These are phyloP conservation scores for Zaprionus obscuricornis DNA, from an alignment of 2,888 invertebrate genomes.

Conservation along the genomic window DNA sequence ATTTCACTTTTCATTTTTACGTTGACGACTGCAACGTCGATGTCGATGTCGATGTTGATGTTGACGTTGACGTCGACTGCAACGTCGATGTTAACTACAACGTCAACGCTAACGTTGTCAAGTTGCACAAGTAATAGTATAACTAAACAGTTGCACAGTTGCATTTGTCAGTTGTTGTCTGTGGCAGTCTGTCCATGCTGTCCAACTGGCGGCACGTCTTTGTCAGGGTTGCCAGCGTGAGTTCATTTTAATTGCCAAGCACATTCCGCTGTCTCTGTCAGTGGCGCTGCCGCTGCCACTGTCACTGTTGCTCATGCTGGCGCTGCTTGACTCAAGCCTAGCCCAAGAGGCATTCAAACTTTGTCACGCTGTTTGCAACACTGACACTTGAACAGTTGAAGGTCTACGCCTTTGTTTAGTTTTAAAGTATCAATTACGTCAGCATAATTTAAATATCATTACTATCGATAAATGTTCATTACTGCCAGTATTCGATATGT, in stretches of 20 bases:
- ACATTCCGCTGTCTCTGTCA: constrained; percentile 64
- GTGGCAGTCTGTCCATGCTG: constrained; percentile 27
- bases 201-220: constrained; percentile 57
- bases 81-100: constrained; percentile 5
- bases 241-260: constrained; percentile 73
- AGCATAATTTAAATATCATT: no score
- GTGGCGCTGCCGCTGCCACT: no score
- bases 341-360: constrained; percentile 45
- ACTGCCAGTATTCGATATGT: no score
- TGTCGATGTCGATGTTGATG: constrained; percentile 3
- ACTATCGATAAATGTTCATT: constrained; percentile 15
- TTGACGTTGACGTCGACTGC: constrained; percentile 1
- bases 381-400: constrained; percentile 17
- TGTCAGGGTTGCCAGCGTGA: constrained; percentile 74
- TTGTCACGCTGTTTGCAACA: constrained; percentile 29
- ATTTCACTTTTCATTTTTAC: constrained; percentile 46
- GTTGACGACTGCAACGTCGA: constrained; percentile 17
- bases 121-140: constrained; percentile 1
- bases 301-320: no score
- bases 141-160: constrained; percentile 34
- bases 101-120: background rate
- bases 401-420: no score
- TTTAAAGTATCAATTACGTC: background rate
- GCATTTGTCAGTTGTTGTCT: constrained; percentile 38
- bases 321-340: constrained; percentile 5